phyloP scores from a whole-genome alignment of 2,888 invertebrate genomes.

The Patella depressa region DNA sequence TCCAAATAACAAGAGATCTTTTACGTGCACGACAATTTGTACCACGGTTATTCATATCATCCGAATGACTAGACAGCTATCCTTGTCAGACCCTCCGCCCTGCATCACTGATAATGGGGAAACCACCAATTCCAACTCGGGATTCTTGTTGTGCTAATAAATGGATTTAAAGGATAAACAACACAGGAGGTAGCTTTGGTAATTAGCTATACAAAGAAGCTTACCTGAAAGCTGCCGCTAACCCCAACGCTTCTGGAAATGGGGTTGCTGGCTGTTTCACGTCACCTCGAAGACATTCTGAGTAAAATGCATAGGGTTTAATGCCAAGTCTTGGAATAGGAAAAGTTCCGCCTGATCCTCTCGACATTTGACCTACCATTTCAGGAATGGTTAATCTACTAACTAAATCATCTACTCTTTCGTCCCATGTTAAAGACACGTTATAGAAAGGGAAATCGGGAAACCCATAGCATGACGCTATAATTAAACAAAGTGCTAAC shows the following conservation, averaged over 20 bases:
- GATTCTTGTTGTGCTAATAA: too few relatives aligned
- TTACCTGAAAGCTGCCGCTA: constrained; percentile 60
- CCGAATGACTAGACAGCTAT: too few relatives aligned
- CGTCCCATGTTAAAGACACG: constrained; percentile 54
- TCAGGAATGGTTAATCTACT: constrained; percentile 53
- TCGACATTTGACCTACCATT: constrained; percentile 49
- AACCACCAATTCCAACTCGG: not conserved
- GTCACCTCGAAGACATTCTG: constrained; percentile 63
- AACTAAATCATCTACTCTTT: constrained; percentile 57
- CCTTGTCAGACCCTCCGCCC: too few relatives aligned
- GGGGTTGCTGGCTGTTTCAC: constrained; percentile 53
- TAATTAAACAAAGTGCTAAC: too few relatives aligned
- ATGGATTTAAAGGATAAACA: too few relatives aligned
- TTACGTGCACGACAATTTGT: too few relatives aligned
- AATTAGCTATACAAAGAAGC: not conserved
- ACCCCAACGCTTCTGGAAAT: constrained; percentile 59
- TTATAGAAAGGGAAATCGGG: constrained; percentile 45
- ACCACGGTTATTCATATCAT: too few relatives aligned
- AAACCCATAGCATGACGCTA: too few relatives aligned
- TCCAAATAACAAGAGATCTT: too few relatives aligned
- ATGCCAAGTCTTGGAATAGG: constrained; percentile 56
- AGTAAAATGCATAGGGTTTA: constrained; percentile 54
- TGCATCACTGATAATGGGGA: too few relatives aligned
- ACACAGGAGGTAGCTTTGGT: too few relatives aligned
- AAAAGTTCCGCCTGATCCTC: constrained; percentile 45